Conservation (phyloP, 2,113 vertebrate species). For the Centropus bengalensis region DNA sequence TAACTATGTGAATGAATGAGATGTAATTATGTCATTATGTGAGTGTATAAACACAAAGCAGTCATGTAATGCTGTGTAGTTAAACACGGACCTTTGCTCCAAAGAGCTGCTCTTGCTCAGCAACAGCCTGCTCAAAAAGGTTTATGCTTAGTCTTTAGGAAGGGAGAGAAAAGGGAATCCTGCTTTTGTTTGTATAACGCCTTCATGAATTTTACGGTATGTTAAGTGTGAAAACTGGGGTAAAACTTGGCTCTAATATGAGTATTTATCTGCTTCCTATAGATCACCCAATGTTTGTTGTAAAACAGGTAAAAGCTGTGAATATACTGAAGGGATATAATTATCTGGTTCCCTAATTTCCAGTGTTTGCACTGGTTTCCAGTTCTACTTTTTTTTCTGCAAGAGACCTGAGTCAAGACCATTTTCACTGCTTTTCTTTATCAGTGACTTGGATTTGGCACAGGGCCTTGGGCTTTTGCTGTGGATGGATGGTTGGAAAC, state of each 20-base stretch:
- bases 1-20: constrained; percentile 15
- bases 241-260: constrained; percentile 2
- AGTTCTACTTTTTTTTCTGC: constrained; percentile 20
- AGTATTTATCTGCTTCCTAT: neutral
- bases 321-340: constrained; percentile 26
- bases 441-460: neutral
- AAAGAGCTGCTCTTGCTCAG: constrained; percentile 19
- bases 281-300: neutral
- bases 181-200: neutral
- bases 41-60: constrained; percentile 35
- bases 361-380: neutral
- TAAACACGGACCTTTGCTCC: constrained; percentile 27
- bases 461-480: neutral
- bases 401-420: neutral
- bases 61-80: constrained; percentile 14
- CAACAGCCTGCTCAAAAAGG: constrained; percentile 15
- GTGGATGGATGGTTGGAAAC: neutral
- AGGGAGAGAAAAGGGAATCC: neutral
- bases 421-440: neutral
- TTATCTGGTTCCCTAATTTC: neutral
- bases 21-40: constrained; percentile 59
- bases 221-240: neutral
- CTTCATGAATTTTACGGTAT: neutral
- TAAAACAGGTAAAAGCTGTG: constrained; percentile 21
- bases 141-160: neutral